Conservation (phyloP, 1,140 invertebrate genomes). For the Euwallacea fornicatus region DNA sequence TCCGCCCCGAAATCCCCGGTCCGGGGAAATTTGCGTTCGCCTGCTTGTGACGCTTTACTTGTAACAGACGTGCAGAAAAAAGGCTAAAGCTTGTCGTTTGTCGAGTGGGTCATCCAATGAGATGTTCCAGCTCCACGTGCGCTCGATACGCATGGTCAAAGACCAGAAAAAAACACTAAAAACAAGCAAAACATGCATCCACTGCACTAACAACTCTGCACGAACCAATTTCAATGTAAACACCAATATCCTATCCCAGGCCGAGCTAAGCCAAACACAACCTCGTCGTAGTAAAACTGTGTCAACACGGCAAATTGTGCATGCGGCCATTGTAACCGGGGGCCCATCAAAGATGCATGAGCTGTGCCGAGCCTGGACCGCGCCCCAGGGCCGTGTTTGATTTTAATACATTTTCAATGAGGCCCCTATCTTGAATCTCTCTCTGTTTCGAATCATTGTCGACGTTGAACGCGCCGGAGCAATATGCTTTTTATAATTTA, state of each 20-base stretch:
- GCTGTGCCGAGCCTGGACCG: slow-evolving; percentile 35
- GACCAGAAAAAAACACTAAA: too few species aligned
- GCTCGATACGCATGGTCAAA: too few species aligned
- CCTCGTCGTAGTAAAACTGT: slow-evolving; percentile 46
- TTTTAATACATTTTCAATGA: slow-evolving; percentile 55
- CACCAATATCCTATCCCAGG: neutral
- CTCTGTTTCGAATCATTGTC: slow-evolving; percentile 17
- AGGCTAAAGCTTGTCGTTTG: too few species aligned
- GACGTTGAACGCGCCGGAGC: slow-evolving; percentile 9
- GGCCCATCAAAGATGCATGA: slow-evolving; percentile 50
- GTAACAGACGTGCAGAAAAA: too few species aligned
- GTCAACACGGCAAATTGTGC: slow-evolving; percentile 52
- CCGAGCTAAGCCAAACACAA: slow-evolving; percentile 26
- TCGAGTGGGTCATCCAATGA: too few species aligned
- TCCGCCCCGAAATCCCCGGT: too few species aligned
- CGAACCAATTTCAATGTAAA: neutral
- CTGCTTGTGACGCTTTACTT: too few species aligned
- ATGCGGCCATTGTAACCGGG: slow-evolving; percentile 48
- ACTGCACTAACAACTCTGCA: neutral
- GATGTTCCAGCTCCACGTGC: too few species aligned
- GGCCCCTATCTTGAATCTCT: slow-evolving; percentile 41
- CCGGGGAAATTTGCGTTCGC: too few species aligned
- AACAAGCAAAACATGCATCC: too few species aligned
- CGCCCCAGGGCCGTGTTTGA: slow-evolving; percentile 45
- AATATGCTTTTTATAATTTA: slow-evolving; percentile 25